phyloP scores from a whole-genome alignment of 2,797 vertebrate genomes.

The Sebastes goodei region DNA sequence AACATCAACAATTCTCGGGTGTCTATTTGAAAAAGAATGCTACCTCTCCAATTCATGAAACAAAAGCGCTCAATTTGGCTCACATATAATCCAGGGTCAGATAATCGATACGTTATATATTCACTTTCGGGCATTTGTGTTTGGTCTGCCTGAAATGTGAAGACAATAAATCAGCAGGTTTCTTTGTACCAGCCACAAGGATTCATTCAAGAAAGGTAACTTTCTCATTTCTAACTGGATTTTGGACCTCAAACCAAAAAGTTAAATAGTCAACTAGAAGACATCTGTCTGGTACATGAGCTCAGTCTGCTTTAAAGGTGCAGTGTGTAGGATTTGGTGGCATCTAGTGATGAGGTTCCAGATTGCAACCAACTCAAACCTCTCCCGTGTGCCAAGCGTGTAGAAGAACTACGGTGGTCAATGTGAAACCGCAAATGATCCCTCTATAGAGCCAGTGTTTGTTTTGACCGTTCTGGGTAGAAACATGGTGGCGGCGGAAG shows the following conservation, averaged over 20 bases:
- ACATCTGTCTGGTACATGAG: neutral
- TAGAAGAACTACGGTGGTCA: too few species aligned
- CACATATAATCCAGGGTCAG: conserved; percentile 49
- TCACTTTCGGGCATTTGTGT: conserved; percentile 29
- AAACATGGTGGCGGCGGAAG: too few species aligned
- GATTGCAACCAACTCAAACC: too few species aligned
- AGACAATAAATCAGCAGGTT: conserved; percentile 16
- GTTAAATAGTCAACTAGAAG: neutral
- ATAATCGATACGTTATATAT: neutral
- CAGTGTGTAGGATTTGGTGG: neutral
- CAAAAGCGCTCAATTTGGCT: conserved; percentile 48
- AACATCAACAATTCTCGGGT: conserved; percentile 6
- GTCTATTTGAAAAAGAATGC: neutral
- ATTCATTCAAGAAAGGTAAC: neutral
- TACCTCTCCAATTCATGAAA: conserved; percentile 5
- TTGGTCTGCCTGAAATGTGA: conserved; percentile 40
- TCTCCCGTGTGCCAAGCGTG: too few species aligned
- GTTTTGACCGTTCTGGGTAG: neutral
- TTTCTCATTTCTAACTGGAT: neutral
- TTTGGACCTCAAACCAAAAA: conserved; percentile 20
- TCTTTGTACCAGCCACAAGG: conserved; percentile 7
- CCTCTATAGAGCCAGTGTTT: neutral
- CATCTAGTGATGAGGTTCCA: neutral
- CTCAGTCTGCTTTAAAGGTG: neutral
- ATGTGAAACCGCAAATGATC: rapidly evolving